Conservation (phyloP, 2,113 vertebrate species). For the Channa argus region DNA sequence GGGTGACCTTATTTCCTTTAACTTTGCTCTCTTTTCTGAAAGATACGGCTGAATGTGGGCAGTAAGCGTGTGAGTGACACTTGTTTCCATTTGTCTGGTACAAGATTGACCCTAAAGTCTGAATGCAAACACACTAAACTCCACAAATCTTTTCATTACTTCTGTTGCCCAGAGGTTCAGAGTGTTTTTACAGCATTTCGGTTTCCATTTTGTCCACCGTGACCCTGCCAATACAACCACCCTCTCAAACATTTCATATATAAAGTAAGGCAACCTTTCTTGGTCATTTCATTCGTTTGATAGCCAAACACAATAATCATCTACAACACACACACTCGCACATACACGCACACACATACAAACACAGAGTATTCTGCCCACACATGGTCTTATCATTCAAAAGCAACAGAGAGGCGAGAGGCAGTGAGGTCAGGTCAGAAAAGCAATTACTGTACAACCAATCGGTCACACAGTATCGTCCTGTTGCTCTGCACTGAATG, state of each 20-base stretch:
- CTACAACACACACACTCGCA: slow-evolving; percentile 43
- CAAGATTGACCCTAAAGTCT: slow-evolving; percentile 44
- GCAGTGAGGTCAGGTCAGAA: slow-evolving; percentile 75
- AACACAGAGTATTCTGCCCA: slow-evolving; percentile 64
- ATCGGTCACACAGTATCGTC: slow-evolving; percentile 51
- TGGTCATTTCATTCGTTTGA: slow-evolving; percentile 65
- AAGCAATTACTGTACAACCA: slow-evolving; percentile 69
- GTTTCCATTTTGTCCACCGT: slow-evolving; percentile 55
- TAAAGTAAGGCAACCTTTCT: slow-evolving; percentile 58
- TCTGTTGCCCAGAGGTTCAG: slow-evolving; percentile 50
- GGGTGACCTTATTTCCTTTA: slow-evolving; percentile 50
- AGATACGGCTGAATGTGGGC: slow-evolving; percentile 59
- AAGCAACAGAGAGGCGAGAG: slow-evolving; percentile 67
- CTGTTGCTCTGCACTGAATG: slow-evolving; percentile 13
- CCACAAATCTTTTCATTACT: slow-evolving; percentile 50
- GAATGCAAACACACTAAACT: slow-evolving; percentile 43
- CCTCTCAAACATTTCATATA: slow-evolving; percentile 63
- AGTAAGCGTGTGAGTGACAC: slow-evolving; percentile 45
- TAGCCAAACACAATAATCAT: slow-evolving; percentile 65
- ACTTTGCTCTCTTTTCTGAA: slow-evolving; percentile 30
- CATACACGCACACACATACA: no score
- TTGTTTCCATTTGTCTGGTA: slow-evolving; percentile 51
- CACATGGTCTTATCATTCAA: slow-evolving; percentile 74
- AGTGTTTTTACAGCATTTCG: slow-evolving; percentile 50
- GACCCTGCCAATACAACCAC: slow-evolving; percentile 68